Evolutionary conservation across 1,140 invertebrate genomes (phyloP).

Genomic region (Lepidotrigona ventralis): DNA sequence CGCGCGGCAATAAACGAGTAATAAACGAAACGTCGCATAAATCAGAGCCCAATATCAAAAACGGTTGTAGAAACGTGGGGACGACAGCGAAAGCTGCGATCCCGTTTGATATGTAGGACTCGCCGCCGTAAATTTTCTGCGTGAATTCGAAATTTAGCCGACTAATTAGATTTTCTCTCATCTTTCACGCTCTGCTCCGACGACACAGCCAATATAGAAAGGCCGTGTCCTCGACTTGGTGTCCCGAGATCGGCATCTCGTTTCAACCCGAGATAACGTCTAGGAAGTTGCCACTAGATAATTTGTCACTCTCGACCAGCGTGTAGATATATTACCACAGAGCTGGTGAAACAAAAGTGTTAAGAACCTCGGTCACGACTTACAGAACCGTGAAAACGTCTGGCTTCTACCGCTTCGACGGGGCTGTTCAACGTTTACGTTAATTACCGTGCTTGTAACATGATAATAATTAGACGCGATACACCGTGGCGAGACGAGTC

Average conservation of each 20-base stretch:
- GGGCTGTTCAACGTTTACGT: not conserved
- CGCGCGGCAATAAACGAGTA: not conserved
- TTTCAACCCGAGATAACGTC: constrained; percentile 47
- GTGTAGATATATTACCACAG: constrained; percentile 41
- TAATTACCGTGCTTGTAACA: not conserved
- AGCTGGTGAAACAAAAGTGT: constrained; percentile 34
- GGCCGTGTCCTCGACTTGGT: constrained; percentile 21
- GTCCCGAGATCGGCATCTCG: constrained; percentile 30
- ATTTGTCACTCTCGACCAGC: constrained; percentile 56
- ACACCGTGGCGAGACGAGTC: not conserved
- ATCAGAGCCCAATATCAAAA: too few relatives aligned
- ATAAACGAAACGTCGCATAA: not conserved
- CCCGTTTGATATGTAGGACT: too few relatives aligned
- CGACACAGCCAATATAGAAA: not conserved
- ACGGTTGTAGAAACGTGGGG: not conserved
- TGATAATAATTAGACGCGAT: not conserved
- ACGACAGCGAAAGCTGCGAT: not conserved
- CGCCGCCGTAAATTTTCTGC: not conserved
- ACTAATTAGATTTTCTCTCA: constrained; percentile 46
- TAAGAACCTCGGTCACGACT: constrained; percentile 39
- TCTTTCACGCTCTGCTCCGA: not conserved
- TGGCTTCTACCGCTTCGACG: not conserved
- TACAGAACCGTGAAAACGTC: constrained; percentile 30
- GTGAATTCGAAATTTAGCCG: constrained; percentile 1
- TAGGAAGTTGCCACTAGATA: constrained; percentile 58